Conservation (phyloP, 2,888 invertebrate species). For the Arenicola marina region DNA sequence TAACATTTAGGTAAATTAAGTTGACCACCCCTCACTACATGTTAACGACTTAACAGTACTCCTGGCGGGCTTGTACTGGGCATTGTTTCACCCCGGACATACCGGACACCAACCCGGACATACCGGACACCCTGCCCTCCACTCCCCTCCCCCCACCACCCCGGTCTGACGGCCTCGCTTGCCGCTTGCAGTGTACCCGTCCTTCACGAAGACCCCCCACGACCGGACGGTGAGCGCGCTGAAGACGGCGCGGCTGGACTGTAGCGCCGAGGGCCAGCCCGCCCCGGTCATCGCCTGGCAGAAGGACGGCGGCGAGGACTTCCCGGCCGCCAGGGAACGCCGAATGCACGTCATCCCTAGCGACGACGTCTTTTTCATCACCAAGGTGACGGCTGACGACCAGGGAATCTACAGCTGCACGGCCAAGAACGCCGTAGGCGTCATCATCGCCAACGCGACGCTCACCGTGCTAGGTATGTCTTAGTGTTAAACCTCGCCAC, state of each 20-base stretch:
- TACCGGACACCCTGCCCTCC: too few relatives aligned
- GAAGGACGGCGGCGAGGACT: conserved; percentile 66
- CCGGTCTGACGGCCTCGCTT: too few relatives aligned
- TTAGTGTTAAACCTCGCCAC: too few relatives aligned
- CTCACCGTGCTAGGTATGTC: conserved; percentile 72
- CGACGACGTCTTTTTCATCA: conserved; percentile 89
- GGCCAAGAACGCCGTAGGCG: conserved; percentile 87
- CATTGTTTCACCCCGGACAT: too few relatives aligned
- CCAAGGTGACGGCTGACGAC: conserved; percentile 86
- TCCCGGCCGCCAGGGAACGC: conserved; percentile 91
- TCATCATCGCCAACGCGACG: conserved; percentile 83
- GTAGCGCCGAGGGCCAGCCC: conserved; percentile 88
- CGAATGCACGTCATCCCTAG: conserved; percentile 90
- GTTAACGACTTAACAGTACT: too few relatives aligned
- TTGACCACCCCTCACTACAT: too few relatives aligned
- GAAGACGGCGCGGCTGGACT: conserved; percentile 83
- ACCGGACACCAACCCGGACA: too few relatives aligned
- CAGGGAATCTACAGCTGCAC: conserved; percentile 93
- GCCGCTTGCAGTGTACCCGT: conserved; percentile 75
- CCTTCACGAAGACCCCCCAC: conserved; percentile 80
- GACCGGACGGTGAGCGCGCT: conserved; percentile 86
- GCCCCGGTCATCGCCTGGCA: conserved; percentile 67
- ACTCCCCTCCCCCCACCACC: too few relatives aligned
- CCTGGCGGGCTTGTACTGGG: too few relatives aligned
- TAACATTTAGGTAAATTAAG: too few relatives aligned